Percentiles rank a stretch among this genome's conserved stretches.
Evolutionary conservation across 2,888 invertebrate genomes (phyloP).

Genomic region (Melipona beecheii): DNA sequence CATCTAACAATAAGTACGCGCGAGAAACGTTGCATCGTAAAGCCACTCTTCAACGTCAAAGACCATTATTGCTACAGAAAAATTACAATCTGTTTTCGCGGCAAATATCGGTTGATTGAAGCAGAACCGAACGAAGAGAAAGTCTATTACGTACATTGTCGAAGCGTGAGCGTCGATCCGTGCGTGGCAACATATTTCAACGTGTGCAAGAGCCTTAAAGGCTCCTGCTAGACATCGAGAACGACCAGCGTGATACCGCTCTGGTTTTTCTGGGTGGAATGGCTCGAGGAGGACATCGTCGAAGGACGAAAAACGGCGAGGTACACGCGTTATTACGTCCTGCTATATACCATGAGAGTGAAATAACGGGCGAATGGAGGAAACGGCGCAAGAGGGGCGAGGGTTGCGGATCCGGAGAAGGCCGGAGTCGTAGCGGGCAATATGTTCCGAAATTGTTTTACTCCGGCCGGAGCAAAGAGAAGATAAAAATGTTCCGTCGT

Average conservation of each 20-base stretch:
- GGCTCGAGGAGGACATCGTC: slow-evolving; percentile 7
- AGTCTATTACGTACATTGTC: too few relatives aligned
- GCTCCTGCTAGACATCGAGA: neutral
- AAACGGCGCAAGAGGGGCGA: neutral
- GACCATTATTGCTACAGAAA: too few relatives aligned
- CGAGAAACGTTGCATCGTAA: too few relatives aligned
- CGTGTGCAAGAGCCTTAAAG: neutral
- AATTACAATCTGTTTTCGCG: too few relatives aligned
- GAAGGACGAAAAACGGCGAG: slow-evolving; percentile 35
- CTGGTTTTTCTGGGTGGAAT: neutral
- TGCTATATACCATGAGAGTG: slow-evolving; percentile 66
- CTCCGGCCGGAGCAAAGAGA: slow-evolving; percentile 70
- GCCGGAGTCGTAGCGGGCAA: slow-evolving; percentile 71
- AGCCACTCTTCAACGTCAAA: too few relatives aligned
- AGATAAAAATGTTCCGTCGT: slow-evolving; percentile 75
- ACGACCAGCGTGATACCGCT: neutral
- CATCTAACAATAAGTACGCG: too few relatives aligned
- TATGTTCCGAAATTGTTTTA: slow-evolving; percentile 81
- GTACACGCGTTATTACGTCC: slow-evolving; percentile 76
- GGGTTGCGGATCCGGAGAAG: slow-evolving; percentile 7
- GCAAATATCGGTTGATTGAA: too few relatives aligned
- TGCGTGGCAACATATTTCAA: too few relatives aligned
- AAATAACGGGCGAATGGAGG: slow-evolving; percentile 45
- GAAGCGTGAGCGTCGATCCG: too few relatives aligned
- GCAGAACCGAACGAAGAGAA: too few relatives aligned